Evolutionary conservation across 1,140 invertebrate species (phyloP), one percentile per base, ranked within the genome.

Genomic region (Stratiolaelaps scimitus): DNA sequence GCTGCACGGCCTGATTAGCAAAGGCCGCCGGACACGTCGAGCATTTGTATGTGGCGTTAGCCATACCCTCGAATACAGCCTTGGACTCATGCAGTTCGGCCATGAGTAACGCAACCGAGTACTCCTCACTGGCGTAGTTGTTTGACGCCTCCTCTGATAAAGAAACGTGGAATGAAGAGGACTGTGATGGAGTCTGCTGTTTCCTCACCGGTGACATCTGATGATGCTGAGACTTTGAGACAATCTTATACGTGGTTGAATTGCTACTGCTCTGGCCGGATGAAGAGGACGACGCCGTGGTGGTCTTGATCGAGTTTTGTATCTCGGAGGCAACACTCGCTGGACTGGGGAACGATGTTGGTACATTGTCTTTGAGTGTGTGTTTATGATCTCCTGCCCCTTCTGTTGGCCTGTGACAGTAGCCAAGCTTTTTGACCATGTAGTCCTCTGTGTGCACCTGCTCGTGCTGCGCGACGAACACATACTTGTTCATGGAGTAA

Each of bases 361-460:
- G 20, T n/a, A 68, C 45, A 34, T 67, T 44, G n/a, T 66, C 29
- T 48, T 45, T 67, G 15, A 69, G 47, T 1, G 53, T 30, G 20
- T 43, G 34, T 34, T 69, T 69, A 7, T 64, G 68, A 17, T 67
- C 68, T 15, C 68, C 68, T 0, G 68, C 53, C 15, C 53, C 53
- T 34, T 26, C 34, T 15, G 53, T 60, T 15, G 53, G 53, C 26
- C 53, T 15, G 26, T 60, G 68, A 43, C 68, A 69, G 17, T 64
- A 69, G 46, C 66, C 66, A 10, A 67, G 85, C 82, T 47, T 86
- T 68, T 75, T 89, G 83, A 68, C 43, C 13, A 67, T 65, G 74
- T 92, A 92, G 70, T 89, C 85, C 6, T 82, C 78, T 4, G 84
- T 83, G 73, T 92, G 89, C 0, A 90, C 86, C 70, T 83, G 82